Percentiles rank a stretch among this genome's conserved stretches.
Conservation (phyloP, 2,888 invertebrate genomes). For the Steinernema carpocapsae region DNA sequence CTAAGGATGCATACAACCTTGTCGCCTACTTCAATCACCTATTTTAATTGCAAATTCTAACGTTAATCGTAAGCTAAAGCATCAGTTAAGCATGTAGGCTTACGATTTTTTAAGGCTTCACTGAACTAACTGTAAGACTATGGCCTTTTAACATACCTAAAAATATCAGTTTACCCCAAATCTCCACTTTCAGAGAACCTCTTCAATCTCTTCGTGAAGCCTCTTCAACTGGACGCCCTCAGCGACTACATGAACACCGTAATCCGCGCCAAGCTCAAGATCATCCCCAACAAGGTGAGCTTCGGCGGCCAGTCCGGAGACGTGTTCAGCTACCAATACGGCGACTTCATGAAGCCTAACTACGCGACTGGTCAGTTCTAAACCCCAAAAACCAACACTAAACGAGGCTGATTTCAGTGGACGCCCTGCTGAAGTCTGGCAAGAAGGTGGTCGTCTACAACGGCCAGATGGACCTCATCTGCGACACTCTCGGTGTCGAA, state of each 20-base stretch:
- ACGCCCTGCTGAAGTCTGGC: constrained; percentile 50
- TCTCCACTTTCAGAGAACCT: constrained; percentile 34
- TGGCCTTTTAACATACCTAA: no score
- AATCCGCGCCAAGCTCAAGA: constrained; percentile 76
- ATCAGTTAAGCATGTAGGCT: no score
- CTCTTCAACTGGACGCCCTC: constrained; percentile 57
- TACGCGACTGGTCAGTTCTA: constrained; percentile 71
- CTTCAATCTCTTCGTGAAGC: constrained; percentile 56
- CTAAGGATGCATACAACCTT: no score
- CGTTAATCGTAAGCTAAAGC: no score
- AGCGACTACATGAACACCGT: constrained; percentile 75
- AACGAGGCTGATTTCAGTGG: constrained; percentile 32
- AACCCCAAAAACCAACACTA: background rate
- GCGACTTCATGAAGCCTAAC: constrained; percentile 84
- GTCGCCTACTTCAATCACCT: no score
- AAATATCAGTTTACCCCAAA: no score
- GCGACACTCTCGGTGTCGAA: constrained; percentile 74
- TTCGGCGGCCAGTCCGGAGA: constrained; percentile 76
- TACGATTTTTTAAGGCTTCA: no score
- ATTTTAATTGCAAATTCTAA: no score
- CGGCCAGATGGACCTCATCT: constrained; percentile 81
- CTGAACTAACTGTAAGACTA: no score
- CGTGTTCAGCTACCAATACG: constrained; percentile 75
- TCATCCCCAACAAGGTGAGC: constrained; percentile 75
- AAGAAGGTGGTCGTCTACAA: constrained; percentile 78